phyloP scores from a whole-genome alignment of 2,888 invertebrate genomes.

The Pyrocoelia pectoralis region DNA sequence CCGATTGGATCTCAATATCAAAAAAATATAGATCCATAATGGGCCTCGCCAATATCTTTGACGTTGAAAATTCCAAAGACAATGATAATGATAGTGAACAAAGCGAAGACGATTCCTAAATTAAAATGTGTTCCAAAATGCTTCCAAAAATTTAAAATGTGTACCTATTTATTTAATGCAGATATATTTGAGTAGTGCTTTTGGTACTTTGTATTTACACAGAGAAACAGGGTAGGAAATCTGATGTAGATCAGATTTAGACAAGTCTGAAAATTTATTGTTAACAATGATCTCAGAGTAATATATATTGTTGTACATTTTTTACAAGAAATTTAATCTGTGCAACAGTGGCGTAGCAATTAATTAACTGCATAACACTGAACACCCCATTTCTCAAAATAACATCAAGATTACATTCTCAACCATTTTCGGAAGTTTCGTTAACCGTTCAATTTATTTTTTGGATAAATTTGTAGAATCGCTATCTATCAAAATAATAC shows the following conservation, averaged over 20 bases:
- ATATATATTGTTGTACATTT: background rate
- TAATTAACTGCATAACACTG: no score
- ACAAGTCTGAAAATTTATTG: constrained; percentile 8
- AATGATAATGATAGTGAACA: constrained; percentile 54
- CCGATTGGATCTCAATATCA: constrained; percentile 90
- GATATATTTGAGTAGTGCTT: background rate
- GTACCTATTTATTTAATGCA: background rate
- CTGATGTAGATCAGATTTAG: background rate
- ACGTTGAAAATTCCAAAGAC: constrained; percentile 47
- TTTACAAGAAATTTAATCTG: background rate
- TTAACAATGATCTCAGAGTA: background rate
- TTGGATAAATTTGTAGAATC: no score
- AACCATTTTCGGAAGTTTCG: no score
- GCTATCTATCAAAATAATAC: no score
- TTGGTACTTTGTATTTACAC: constrained; percentile 1
- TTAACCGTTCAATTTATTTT: no score
- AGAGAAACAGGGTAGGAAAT: constrained; percentile 3
- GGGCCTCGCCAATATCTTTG: constrained; percentile 67
- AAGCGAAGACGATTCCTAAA: constrained; percentile 39
- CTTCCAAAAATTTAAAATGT: background rate
- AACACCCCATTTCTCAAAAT: no score
- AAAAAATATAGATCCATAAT: constrained; percentile 84
- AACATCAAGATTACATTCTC: no score
- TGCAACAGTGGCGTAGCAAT: background rate
- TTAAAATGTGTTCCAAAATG: constrained; percentile 14